Evolutionary conservation across 2,888 invertebrate genomes (phyloP).

Genomic region (Mechanitis messenoides): DNA sequence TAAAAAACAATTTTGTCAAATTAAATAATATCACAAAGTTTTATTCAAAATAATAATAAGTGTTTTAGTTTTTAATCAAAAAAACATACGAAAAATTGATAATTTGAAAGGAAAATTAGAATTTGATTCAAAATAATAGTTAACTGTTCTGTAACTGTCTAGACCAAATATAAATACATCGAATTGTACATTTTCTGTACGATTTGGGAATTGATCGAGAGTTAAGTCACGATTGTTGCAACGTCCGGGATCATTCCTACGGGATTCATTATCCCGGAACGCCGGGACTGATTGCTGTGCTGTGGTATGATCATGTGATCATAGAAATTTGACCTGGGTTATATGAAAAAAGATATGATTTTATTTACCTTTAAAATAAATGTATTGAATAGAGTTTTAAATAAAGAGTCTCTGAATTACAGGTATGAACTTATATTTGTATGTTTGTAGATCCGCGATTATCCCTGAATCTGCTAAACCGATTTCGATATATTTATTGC

Average conservation of each 20-base stretch:
- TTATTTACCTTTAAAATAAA: not conserved
- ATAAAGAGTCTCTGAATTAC: too few species aligned
- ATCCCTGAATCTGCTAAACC: too few species aligned
- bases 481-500: too few species aligned
- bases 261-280: conserved; percentile 71
- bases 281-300: conserved; percentile 58
- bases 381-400: too few species aligned
- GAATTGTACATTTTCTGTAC: conserved; percentile 34
- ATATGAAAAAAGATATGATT: not conserved
- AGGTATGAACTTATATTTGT: too few species aligned
- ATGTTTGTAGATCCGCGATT: too few species aligned
- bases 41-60: too few species aligned
- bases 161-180: conserved; percentile 28
- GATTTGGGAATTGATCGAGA: conserved; percentile 69
- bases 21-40: too few species aligned
- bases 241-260: conserved; percentile 57
- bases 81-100: too few species aligned
- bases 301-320: conserved; percentile 24
- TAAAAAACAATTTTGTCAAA: too few species aligned
- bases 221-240: conserved; percentile 71
- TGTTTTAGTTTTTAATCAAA: too few species aligned
- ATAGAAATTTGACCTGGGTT: conserved; percentile 18
- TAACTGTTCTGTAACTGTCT: conserved; percentile 7
- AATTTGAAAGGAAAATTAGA: not conserved
- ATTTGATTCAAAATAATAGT: not conserved